Conservation (phyloP, 2,888 invertebrate genomes). For the Tuberolachnus salignus region DNA sequence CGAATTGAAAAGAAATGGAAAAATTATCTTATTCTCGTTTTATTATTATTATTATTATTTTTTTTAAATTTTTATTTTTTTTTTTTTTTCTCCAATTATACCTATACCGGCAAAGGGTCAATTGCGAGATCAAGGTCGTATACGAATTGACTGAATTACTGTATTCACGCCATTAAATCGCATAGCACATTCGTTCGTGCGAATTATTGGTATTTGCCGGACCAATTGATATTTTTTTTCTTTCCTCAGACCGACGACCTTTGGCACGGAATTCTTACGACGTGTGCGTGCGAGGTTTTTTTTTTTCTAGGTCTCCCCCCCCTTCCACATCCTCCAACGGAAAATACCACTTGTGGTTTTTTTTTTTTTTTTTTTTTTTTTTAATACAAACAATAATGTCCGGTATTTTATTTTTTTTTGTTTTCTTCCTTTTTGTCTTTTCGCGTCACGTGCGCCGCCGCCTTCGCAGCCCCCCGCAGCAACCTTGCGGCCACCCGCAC, state of each 20-base stretch:
- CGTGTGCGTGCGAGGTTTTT: neutral
- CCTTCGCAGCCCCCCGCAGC: neutral
- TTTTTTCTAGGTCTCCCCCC: too few species aligned
- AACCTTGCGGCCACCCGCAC: neutral
- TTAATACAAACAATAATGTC: too few species aligned
- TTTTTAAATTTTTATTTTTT: too few species aligned
- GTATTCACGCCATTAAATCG: neutral
- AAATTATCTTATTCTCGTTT: too few species aligned
- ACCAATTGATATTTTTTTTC: conserved; percentile 19
- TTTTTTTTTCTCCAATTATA: neutral
- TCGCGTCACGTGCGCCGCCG: conserved; percentile 39
- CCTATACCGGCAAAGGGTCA: conserved; percentile 34
- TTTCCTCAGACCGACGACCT: conserved; percentile 11
- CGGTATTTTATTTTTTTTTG: too few species aligned
- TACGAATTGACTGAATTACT: too few species aligned
- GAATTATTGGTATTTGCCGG: conserved; percentile 1
- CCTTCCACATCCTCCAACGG: too few species aligned
- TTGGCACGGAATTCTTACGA: conserved; percentile 1
- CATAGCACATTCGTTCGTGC: neutral
- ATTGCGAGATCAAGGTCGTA: conserved; percentile 43
- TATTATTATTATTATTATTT: too few species aligned
- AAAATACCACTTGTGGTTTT: too few species aligned
- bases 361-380: too few species aligned
- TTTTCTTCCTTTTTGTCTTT: neutral
- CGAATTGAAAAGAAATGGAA: neutral